phyloP scores from a whole-genome alignment of 2,113 vertebrate species.

The Rhea americana region DNA sequence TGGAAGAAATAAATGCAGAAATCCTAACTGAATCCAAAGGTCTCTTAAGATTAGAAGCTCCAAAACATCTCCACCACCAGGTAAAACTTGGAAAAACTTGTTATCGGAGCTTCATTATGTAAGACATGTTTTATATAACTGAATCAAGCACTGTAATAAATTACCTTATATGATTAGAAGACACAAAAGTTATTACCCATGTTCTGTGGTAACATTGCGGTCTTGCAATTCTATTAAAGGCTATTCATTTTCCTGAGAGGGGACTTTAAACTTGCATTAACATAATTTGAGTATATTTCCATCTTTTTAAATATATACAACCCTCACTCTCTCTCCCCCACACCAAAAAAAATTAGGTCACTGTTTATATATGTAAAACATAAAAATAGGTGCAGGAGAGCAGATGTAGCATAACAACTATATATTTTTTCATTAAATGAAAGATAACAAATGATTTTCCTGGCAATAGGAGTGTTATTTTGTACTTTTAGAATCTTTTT shows the following conservation, averaged over 20 bases:
- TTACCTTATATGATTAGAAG: neutral
- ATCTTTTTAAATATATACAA: neutral
- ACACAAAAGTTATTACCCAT: neutral
- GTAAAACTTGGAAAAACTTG: neutral
- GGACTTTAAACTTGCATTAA: neutral
- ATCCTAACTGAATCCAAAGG: neutral
- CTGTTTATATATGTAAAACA: no score
- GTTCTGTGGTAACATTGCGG: neutral
- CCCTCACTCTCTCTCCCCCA: neutral
- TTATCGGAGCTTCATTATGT: neutral
- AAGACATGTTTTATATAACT: neutral
- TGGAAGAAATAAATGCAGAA: neutral
- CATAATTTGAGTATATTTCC: neutral
- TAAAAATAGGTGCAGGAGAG: neutral
- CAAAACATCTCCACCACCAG: neutral
- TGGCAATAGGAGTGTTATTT: neutral
- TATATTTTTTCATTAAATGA: neutral
- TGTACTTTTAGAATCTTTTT: neutral
- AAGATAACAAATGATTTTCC: neutral
- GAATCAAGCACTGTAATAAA: neutral
- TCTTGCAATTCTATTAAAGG: neutral
- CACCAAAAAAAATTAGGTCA: neutral
- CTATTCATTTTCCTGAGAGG: neutral
- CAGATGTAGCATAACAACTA: fast-evolving
- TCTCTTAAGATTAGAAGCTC: neutral